Conservation (phyloP, 1,140 invertebrate species). For the Pollicipes pollicipes region DNA sequence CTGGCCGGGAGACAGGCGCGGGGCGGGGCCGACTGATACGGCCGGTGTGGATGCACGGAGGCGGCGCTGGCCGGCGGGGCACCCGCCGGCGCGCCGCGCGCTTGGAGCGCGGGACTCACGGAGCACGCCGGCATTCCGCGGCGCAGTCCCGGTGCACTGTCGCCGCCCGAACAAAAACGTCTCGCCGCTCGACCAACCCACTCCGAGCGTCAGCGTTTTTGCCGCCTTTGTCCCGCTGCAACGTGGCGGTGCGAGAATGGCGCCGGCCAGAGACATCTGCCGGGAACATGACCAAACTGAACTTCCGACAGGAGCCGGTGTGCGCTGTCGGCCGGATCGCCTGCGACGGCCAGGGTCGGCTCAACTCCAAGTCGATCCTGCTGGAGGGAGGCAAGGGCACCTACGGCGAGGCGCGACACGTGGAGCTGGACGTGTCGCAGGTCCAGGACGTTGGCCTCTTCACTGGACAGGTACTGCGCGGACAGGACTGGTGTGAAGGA, state of each 20-base stretch:
- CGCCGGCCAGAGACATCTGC: not conserved
- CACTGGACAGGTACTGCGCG: constrained; percentile 46
- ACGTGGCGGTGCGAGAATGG: not conserved
- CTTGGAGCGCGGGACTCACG: no score
- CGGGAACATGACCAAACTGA: constrained; percentile 4
- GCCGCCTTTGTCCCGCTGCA: not conserved
- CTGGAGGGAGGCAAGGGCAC: constrained; percentile 45
- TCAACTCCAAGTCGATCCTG: constrained; percentile 45
- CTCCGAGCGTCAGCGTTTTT: not conserved
- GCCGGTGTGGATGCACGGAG: no score
- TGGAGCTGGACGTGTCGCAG: constrained; percentile 39
- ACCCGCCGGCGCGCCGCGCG: no score
- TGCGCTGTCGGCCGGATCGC: constrained; percentile 43
- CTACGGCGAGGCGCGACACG: constrained; percentile 26
- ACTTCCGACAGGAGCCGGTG: constrained; percentile 24
- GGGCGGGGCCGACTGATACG: no score
- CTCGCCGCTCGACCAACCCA: no score
- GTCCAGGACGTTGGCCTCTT: constrained; percentile 54
- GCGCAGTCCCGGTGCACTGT: no score
- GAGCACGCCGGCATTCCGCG: no score
- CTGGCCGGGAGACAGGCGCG: no score
- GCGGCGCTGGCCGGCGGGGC: no score
- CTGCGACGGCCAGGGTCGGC: constrained; percentile 39
- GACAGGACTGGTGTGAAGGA: no score
- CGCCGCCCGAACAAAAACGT: no score